Base-by-base conservation (phyloP, 2,797 vertebrate genomes). In the Coccyzus lansbergi region DNA sequence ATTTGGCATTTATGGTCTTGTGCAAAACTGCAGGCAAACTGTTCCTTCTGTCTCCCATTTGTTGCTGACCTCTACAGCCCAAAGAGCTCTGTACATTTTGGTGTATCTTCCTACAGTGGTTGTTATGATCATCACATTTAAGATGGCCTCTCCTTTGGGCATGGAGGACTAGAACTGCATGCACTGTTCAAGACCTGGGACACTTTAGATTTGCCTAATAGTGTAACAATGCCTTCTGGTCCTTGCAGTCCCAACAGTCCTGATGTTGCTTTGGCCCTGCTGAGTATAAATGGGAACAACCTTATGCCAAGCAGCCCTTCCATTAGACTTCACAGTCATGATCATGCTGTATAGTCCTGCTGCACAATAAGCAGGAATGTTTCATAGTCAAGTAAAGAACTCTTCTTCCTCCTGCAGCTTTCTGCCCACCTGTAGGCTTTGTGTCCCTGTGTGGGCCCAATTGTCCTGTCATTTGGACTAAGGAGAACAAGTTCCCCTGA, bases 61-160 rank as follows among this genome's bases (percentile, higher is more conserved):
- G 33, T 16, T 67, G 64, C n/a, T 84, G 55, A 31, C 34, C 31
- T 58, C 52, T 62, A 48, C 44, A 78, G 4, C 17, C n/a, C 74
- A 44, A 48, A 67, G 46, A 62, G 19, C 74, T 40, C 62, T 80
- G 31, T 62, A 56, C 4, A 2, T 48, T 77, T 68, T 90, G 49
- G 4, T 34, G 25, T 52, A 38, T 71, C 18, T 58, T 59, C 22
- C 40, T 68, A 19, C 8, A 0, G 0, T 6, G 26, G 31, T 31
- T 17, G 10, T 75, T 83, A 63, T 34, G 9, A 48, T 67, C 19
- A 34, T 33, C 58, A 38, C 11, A 6, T 67, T 72, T 72, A 67
- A 0, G 1, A 14, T 58, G 0, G 0, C 46, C 15, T 76, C 46
- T 12, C 10, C 29, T 79, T 72, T 51, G 38, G 51, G 49, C 34